A percentile compares a stretch with the other conserved stretches of the same genome.
Conservation (phyloP, 2,888 invertebrate genomes). For the Ornithoptera alexandrae region DNA sequence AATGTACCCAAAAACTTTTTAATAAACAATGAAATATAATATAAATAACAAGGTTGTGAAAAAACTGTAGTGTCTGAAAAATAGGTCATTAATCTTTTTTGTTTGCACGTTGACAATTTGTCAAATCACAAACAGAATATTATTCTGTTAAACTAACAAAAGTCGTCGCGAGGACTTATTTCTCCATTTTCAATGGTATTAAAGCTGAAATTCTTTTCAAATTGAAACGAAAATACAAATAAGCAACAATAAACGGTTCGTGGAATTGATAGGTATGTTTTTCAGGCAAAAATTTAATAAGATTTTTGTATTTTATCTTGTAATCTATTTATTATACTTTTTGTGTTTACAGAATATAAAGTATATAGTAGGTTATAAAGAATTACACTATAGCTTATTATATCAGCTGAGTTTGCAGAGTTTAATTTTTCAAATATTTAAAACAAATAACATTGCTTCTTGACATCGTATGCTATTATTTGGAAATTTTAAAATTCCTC, state of each 20-base stretch:
- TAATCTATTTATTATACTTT: neutral
- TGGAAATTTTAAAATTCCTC: too few species aligned
- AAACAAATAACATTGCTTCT: too few species aligned
- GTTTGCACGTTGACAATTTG: neutral
- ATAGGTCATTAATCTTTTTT: neutral
- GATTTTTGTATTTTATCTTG: constrained; percentile 3
- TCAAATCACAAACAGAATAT: constrained; percentile 5
- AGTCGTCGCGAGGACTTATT: constrained; percentile 18
- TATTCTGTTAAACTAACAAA: constrained; percentile 12
- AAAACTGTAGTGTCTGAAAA: neutral
- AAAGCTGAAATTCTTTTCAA: constrained; percentile 13
- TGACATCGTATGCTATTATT: too few species aligned
- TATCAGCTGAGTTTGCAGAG: too few species aligned
- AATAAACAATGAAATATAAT: neutral
- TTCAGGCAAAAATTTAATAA: neutral
- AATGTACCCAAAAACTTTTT: too few species aligned
- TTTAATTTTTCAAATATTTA: too few species aligned
- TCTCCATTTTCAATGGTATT: constrained; percentile 17
- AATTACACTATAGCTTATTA: too few species aligned
- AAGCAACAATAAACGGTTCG: constrained; percentile 18
- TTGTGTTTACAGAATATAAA: neutral
- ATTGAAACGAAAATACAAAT: constrained; percentile 15
- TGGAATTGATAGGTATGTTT: constrained; percentile 7
- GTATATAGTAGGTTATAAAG: too few species aligned
- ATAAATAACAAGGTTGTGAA: neutral